These are phyloP conservation scores for Selene dorsalis DNA, from an alignment of 2,797 vertebrate species.

Conservation along the genomic window DNA sequence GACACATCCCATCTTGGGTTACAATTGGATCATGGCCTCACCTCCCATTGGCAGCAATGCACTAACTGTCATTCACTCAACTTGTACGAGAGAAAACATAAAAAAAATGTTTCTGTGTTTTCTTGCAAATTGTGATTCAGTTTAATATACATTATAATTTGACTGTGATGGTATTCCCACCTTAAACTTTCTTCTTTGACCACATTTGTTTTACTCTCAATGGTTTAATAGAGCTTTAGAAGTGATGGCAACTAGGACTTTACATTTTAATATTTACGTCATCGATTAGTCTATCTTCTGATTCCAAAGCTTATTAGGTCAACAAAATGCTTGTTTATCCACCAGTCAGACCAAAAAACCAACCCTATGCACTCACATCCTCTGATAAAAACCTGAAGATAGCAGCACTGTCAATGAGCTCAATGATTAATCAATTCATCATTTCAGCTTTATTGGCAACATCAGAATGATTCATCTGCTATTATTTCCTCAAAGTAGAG, in stretches of 20 bases:
- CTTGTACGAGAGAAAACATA: background rate
- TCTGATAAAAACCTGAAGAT: background rate
- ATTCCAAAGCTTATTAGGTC: background rate
- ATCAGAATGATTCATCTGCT: background rate
- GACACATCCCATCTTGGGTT: conserved; percentile 70
- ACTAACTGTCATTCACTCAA: background rate
- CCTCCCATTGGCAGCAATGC: background rate
- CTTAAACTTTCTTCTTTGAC: background rate
- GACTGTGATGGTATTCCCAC: background rate
- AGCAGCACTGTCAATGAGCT: background rate
- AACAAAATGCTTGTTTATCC: no score
- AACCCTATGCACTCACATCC: background rate
- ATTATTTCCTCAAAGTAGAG: background rate
- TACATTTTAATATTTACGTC: background rate
- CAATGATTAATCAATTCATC: background rate
- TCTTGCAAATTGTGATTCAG: background rate
- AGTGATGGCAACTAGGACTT: background rate
- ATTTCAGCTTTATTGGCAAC: background rate
- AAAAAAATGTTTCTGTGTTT: background rate
- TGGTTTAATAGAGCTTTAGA: background rate
- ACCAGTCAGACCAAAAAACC: background rate
- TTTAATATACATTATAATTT: conserved; percentile 1
- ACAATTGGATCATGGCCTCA: conserved; percentile 37
- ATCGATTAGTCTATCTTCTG: background rate
- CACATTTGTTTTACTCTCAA: background rate